A percentile compares a stretch with the other conserved stretches of the same genome.
Evolutionary conservation across 2,888 invertebrate species (phyloP).

Genomic region (Tortricodes alternella): DNA sequence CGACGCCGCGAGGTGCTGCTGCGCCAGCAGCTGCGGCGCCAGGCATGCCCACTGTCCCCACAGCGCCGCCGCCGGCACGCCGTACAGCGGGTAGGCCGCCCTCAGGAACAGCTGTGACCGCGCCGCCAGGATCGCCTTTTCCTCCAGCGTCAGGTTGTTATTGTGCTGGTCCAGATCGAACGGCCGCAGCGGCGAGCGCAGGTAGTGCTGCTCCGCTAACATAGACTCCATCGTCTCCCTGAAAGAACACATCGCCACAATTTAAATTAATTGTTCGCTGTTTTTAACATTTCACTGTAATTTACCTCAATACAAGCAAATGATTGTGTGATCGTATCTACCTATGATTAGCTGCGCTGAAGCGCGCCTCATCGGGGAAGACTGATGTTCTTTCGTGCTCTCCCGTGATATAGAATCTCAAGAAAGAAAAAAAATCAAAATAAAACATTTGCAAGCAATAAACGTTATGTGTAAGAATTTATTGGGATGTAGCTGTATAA

Average conservation of each 20-base stretch:
- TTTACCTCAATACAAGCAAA: constrained; percentile 33
- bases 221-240: constrained; percentile 96
- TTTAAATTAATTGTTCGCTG: constrained; percentile 31
- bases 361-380: constrained; percentile 80
- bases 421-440: constrained; percentile 77
- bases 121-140: constrained; percentile 89
- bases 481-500: constrained; percentile 2
- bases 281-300: constrained; percentile 8
- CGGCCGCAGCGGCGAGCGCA: constrained; percentile 89
- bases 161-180: constrained; percentile 88
- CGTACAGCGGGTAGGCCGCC: constrained; percentile 85
- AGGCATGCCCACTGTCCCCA: constrained; percentile 89
- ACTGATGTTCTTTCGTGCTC: constrained; percentile 78
- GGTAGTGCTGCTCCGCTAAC: constrained; percentile 92
- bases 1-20: constrained; percentile 84
- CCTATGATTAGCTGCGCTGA: constrained; percentile 78
- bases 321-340: constrained; percentile 65
- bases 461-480: neutral
- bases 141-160: constrained; percentile 88
- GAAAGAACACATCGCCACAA: constrained; percentile 54
- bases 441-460: constrained; percentile 54
- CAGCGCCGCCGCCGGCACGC: constrained; percentile 81
- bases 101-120: constrained; percentile 88
- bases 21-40: constrained; percentile 85
- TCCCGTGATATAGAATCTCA: constrained; percentile 82